These are phyloP conservation scores for Danio albolineatus DNA, from an alignment of 2,797 vertebrate genomes.

Conservation along the genomic window DNA sequence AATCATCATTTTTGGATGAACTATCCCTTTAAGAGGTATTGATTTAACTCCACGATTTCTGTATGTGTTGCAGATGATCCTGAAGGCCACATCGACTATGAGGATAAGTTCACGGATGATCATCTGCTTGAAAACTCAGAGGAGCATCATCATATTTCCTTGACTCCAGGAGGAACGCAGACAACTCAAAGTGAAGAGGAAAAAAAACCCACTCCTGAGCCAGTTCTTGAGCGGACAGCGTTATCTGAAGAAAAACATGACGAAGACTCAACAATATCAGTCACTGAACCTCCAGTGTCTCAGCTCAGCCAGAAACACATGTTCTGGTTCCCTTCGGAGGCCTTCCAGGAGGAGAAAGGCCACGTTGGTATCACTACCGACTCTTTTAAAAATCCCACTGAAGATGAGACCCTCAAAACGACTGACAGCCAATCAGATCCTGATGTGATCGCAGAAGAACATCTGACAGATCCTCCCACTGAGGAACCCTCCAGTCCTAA, in stretches of 20 bases:
- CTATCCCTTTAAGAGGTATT: too few relatives aligned
- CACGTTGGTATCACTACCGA: slow-evolving; percentile 65
- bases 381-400: slow-evolving; percentile 68
- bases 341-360: slow-evolving; percentile 76
- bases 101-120: slow-evolving; percentile 88
- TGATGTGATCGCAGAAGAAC: slow-evolving; percentile 69
- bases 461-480: slow-evolving; percentile 49
- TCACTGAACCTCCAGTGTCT: slow-evolving; percentile 83
- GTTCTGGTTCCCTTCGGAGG: slow-evolving; percentile 89
- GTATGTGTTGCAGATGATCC: slow-evolving; percentile 79
- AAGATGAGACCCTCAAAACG: slow-evolving; percentile 72
- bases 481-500: slow-evolving; percentile 52
- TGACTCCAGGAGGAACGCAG: slow-evolving; percentile 33
- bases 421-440: slow-evolving; percentile 68
- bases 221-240: slow-evolving; percentile 45
- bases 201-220: slow-evolving; percentile 56
- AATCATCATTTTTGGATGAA: too few relatives aligned
- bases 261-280: slow-evolving; percentile 51
- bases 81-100: slow-evolving; percentile 88
- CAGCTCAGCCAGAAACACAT: slow-evolving; percentile 87
- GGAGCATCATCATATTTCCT: slow-evolving; percentile 46
- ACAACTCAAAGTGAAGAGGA: slow-evolving; percentile 51
- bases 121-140: slow-evolving; percentile 61
- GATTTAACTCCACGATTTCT: too few relatives aligned
- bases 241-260: slow-evolving; percentile 60